phyloP scores from a whole-genome alignment of 2,797 vertebrate genomes.

The Gouania willdenowi region DNA sequence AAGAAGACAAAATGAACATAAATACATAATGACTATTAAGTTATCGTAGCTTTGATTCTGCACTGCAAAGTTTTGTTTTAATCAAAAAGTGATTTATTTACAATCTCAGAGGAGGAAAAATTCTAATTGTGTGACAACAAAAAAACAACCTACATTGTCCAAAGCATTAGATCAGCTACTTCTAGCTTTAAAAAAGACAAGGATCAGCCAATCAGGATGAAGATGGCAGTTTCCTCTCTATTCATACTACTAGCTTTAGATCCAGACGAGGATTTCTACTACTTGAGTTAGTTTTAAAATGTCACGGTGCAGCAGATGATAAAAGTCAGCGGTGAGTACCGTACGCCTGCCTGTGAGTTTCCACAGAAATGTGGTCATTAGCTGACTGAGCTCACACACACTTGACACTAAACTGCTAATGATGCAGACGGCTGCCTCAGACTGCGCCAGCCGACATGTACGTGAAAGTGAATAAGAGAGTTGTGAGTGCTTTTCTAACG shows the following conservation, averaged over 20 bases:
- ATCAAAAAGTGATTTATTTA: neutral
- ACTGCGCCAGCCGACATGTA: conserved; percentile 25
- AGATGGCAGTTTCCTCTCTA: neutral
- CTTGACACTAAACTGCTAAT: conserved; percentile 39
- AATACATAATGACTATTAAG: neutral
- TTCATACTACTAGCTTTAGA: neutral
- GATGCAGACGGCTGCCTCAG: conserved; percentile 39
- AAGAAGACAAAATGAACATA: no score
- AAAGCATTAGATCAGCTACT: no score
- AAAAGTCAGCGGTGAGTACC: neutral
- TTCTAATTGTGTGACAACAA: no score
- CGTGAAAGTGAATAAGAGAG: conserved; percentile 34
- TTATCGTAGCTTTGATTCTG: no score
- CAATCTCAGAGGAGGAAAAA: no score
- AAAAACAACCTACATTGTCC: no score
- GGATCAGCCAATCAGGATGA: no score
- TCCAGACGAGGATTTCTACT: neutral
- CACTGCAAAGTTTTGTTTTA: no score
- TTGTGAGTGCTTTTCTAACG: conserved; percentile 37
- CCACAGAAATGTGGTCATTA: conserved; percentile 31
- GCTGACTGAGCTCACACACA: conserved; percentile 30
- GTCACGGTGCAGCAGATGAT: conserved; percentile 2
- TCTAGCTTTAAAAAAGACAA: no score
- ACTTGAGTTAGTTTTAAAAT: conserved; percentile 6
- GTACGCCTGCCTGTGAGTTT: conserved; percentile 21